These are phyloP conservation scores for Acomys russatus DNA, from an alignment of 2,797 vertebrate genomes.

Conservation along the genomic window DNA sequence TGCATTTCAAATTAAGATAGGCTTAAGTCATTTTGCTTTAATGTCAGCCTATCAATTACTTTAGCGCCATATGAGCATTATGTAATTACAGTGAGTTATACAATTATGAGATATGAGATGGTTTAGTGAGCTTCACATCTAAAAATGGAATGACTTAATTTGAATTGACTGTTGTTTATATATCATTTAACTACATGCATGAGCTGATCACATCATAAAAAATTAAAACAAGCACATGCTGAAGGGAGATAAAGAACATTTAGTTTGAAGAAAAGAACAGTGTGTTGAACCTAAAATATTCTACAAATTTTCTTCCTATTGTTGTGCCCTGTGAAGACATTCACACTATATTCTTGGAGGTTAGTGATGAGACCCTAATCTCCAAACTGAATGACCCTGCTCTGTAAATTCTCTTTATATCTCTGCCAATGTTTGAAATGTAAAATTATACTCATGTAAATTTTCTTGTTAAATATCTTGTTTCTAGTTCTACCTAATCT, in stretches of 20 bases:
- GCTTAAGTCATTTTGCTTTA: constrained; percentile 83
- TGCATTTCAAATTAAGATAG: constrained; percentile 76
- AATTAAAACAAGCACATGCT: constrained; percentile 13
- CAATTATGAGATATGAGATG: constrained; percentile 78
- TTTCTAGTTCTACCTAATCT: neutral
- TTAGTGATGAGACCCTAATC: neutral
- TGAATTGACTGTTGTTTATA: constrained; percentile 84
- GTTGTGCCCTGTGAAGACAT: neutral
- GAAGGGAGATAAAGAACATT: constrained; percentile 2
- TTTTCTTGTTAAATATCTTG: neutral
- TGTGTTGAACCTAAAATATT: constrained; percentile 12
- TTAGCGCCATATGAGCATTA: constrained; percentile 79
- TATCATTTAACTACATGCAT: constrained; percentile 72
- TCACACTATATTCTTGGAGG: neutral
- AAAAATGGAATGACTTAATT: constrained; percentile 80
- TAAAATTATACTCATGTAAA: neutral
- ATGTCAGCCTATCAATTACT: constrained; percentile 81
- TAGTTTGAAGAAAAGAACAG: neutral
- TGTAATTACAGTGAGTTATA: constrained; percentile 83
- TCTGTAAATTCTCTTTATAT: constrained; percentile 2
- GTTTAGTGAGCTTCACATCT: constrained; percentile 74
- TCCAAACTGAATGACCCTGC: neutral
- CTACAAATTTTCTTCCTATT: neutral
- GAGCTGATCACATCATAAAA: constrained; percentile 79
- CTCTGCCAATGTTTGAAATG: neutral